Conservation (phyloP, 92 coral and sea anemone genomes). For the Zoanthus gigantus region DNA sequence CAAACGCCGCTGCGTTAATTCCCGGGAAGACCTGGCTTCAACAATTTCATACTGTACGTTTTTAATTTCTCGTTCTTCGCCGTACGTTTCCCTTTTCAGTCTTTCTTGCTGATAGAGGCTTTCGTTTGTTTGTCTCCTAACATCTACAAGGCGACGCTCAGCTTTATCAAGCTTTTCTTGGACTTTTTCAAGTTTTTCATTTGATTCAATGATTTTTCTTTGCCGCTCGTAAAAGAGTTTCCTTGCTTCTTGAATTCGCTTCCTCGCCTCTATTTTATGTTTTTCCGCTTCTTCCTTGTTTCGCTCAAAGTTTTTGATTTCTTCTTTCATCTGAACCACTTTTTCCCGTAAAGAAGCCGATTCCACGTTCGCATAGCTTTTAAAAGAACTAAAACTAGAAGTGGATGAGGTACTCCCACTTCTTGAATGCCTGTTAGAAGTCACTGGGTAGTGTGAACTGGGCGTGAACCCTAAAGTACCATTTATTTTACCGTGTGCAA, state of each 20-base stretch:
- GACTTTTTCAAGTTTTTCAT: slow-evolving; percentile 73
- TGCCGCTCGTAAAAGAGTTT: slow-evolving; percentile 64
- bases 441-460: slow-evolving; percentile 45
- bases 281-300: slow-evolving; percentile 64
- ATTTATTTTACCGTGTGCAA: slow-evolving; percentile 22
- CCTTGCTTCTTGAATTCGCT: slow-evolving; percentile 76
- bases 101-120: slow-evolving; percentile 60
- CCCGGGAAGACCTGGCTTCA: slow-evolving; percentile 73
- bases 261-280: slow-evolving; percentile 64
- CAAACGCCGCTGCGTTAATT: slow-evolving; percentile 65
- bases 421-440: slow-evolving; percentile 8
- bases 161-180: slow-evolving; percentile 65
- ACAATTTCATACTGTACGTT: slow-evolving; percentile 73
- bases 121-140: slow-evolving; percentile 67
- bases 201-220: slow-evolving; percentile 69
- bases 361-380: slow-evolving; percentile 62
- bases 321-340: slow-evolving; percentile 79
- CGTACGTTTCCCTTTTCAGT: slow-evolving; percentile 62
- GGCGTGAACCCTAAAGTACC: slow-evolving; percentile 50
- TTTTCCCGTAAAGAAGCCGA: slow-evolving; percentile 86
- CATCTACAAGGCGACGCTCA: slow-evolving; percentile 59
- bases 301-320: slow-evolving; percentile 70
- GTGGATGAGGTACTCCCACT: slow-evolving; percentile 48
- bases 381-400: slow-evolving; percentile 40
- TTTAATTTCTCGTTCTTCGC: slow-evolving; percentile 62